Conservation (phyloP, 2,888 invertebrate species). For the Drosophila vallismaia region DNA sequence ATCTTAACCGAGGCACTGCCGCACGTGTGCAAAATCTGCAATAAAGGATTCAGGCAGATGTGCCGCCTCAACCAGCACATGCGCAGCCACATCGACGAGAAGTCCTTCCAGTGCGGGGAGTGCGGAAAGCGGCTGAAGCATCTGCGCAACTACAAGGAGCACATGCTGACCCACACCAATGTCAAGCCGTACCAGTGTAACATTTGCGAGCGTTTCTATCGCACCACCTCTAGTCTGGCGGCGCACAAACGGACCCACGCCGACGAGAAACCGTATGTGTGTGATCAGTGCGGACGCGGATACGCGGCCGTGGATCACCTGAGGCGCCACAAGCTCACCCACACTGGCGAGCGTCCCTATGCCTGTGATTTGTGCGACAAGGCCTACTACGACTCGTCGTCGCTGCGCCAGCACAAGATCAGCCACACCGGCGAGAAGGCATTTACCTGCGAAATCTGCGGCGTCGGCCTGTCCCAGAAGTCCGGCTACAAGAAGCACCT, state of each 20-base stretch:
- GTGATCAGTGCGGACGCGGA: conserved; percentile 68
- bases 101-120: conserved; percentile 81
- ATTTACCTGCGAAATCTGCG: conserved; percentile 82
- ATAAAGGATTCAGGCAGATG: conserved; percentile 62
- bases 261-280: conserved; percentile 81
- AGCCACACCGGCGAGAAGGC: conserved; percentile 83
- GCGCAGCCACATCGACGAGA: conserved; percentile 83
- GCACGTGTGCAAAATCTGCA: conserved; percentile 53
- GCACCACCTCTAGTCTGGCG: conserved; percentile 67
- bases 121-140: conserved; percentile 83
- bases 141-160: conserved; percentile 83
- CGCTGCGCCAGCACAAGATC: conserved; percentile 81
- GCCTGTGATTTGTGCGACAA: conserved; percentile 81
- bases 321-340: conserved; percentile 63
- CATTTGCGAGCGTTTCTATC: conserved; percentile 60
- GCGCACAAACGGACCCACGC: conserved; percentile 69
- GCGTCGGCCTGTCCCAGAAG: conserved; percentile 83
- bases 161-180: conserved; percentile 82
- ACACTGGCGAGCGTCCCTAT: conserved; percentile 66
- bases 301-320: conserved; percentile 66
- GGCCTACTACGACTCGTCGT: conserved; percentile 82
- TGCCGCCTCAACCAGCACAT: conserved; percentile 79
- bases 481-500: conserved; percentile 84
- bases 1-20: conserved; percentile 40
- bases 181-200: conserved; percentile 63